phyloP scores from a whole-genome alignment of 2,113 vertebrate species.

The Strigops habroptila region DNA sequence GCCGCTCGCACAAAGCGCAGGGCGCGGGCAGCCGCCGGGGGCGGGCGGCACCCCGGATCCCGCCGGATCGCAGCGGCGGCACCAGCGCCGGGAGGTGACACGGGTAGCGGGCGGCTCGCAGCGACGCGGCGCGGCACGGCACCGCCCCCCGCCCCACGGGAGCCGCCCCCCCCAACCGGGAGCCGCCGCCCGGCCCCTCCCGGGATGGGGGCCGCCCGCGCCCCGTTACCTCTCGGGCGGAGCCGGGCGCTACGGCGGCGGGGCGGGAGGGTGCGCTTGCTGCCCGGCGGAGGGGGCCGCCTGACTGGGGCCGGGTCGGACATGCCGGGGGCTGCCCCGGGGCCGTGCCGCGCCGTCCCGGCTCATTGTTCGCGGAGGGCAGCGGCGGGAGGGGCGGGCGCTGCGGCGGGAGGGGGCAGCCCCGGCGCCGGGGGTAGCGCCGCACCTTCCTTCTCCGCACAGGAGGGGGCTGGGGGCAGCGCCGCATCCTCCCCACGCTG shows the following conservation, averaged over 20 bases:
- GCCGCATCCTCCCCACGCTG: not conserved
- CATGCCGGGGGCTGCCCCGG: not conserved
- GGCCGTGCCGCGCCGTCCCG: not conserved
- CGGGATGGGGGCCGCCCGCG: not conserved
- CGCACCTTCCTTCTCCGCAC: not conserved
- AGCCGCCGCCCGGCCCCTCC: not conserved
- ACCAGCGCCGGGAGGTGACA: not conserved
- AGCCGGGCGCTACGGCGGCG: not conserved
- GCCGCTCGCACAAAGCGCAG: not conserved
- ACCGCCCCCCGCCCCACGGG: not conserved
- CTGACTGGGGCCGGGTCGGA: not conserved
- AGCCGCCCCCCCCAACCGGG: not conserved
- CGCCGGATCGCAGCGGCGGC: not conserved
- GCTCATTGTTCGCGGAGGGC: slow-evolving; percentile 61
- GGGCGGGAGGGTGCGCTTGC: not conserved
- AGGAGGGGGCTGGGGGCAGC: not conserved
- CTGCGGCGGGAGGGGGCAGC: not conserved
- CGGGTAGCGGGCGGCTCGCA: not conserved
- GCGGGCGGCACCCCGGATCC: not conserved
- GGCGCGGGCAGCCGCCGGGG: not conserved
- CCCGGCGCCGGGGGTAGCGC: not conserved
- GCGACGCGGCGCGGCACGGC: not conserved
- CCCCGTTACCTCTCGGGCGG: not conserved
- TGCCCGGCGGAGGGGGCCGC: not conserved
- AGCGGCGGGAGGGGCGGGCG: not conserved